Conservation (phyloP, 2,888 invertebrate species). For the Steromphala cineraria region DNA sequence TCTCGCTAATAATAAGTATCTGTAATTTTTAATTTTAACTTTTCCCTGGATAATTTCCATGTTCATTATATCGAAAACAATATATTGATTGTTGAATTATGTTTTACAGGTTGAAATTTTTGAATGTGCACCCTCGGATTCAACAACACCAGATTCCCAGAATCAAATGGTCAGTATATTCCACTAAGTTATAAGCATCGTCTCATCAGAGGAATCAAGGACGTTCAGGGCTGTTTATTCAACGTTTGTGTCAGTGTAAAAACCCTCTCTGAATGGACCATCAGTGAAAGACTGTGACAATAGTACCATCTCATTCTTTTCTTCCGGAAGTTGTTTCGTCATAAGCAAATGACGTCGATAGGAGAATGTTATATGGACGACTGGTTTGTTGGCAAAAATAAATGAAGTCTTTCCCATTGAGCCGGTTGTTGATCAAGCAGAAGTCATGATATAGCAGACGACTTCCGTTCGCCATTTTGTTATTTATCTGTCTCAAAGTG, state of each 20-base stretch:
- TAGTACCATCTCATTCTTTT: too few species aligned
- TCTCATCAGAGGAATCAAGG: background rate
- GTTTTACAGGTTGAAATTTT: background rate
- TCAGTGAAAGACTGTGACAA: too few species aligned
- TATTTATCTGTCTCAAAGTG: background rate
- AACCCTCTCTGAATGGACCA: too few species aligned
- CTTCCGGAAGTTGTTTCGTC: too few species aligned
- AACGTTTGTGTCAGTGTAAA: too few species aligned
- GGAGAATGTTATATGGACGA: background rate
- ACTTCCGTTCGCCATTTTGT: constrained; percentile 5
- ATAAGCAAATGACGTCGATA: background rate
- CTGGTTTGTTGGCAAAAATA: background rate
- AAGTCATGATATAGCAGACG: background rate
- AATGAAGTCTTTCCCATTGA: background rate
- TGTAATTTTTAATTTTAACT: too few species aligned
- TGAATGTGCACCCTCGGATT: background rate
- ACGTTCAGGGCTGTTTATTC: too few species aligned
- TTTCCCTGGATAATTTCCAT: too few species aligned
- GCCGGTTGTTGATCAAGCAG: constrained; percentile 3
- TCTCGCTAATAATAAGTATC: too few species aligned
- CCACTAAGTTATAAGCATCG: background rate
- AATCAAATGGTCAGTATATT: background rate
- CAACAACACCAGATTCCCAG: background rate
- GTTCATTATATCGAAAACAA: too few species aligned
- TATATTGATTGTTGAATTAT: background rate